Conservation (phyloP, 2,113 vertebrate species). For the Forbesichthys papilliferus region DNA sequence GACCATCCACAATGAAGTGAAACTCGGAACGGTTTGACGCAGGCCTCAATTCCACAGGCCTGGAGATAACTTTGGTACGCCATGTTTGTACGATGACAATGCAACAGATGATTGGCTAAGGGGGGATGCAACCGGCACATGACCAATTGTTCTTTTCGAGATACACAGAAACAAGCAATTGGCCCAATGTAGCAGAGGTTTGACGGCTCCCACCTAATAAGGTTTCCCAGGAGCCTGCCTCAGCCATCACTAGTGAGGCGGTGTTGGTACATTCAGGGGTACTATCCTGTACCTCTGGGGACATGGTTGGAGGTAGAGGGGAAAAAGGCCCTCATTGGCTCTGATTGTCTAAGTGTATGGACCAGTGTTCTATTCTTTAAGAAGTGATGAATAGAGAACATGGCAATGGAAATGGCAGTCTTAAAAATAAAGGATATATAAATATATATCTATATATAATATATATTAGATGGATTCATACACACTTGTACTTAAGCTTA, state of each 20-base stretch:
- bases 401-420: background rate
- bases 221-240: conserved; percentile 46
- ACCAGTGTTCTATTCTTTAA: conserved; percentile 51
- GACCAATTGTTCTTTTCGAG: conserved; percentile 37
- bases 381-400: conserved; percentile 20
- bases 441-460: too few relatives aligned
- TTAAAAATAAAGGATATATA: background rate
- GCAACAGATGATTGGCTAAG: conserved; percentile 30
- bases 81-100: conserved; percentile 36
- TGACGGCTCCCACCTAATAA: conserved; percentile 37
- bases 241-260: conserved; percentile 75
- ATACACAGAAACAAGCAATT: conserved; percentile 44
- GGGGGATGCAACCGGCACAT: conserved; percentile 36
- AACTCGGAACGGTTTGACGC: conserved; percentile 30
- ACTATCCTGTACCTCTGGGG: conserved; percentile 66
- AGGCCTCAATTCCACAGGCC: conserved; percentile 33
- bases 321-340: conserved; percentile 53
- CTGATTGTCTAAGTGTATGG: conserved; percentile 68
- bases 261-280: conserved; percentile 69
- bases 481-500: too few relatives aligned
- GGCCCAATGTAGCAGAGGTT: conserved; percentile 51
- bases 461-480: background rate
- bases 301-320: conserved; percentile 56
- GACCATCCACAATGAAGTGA: conserved; percentile 40
- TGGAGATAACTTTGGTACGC: conserved; percentile 58